A percentile compares a stretch with the other conserved stretches of the same genome.
phyloP scores from a whole-genome alignment of 2,113 vertebrate genomes.

The Picathartes gymnocephalus region DNA sequence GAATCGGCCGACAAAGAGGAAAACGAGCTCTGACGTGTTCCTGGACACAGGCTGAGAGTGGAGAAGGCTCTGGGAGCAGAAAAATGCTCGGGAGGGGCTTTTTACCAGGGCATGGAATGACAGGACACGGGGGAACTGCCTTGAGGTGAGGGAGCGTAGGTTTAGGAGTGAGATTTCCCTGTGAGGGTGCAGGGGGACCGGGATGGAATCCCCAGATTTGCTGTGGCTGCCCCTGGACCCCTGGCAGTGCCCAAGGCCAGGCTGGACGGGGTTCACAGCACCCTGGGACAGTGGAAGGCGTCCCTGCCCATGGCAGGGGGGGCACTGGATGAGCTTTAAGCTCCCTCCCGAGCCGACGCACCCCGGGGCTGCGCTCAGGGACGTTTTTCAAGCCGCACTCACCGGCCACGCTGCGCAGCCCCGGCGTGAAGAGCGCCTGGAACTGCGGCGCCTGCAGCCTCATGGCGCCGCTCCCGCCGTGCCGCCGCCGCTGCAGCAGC shows the following conservation, averaged over 20 bases:
- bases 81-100: background rate
- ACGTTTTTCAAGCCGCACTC: background rate
- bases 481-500: background rate
- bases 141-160: accelerated
- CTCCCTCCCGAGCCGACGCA: background rate
- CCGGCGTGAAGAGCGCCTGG: constrained; percentile 86
- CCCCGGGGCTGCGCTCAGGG: background rate
- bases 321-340: accelerated
- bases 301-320: background rate
- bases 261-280: background rate
- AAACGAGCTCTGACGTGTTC: accelerated
- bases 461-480: constrained; percentile 73
- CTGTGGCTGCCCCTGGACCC: background rate
- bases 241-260: background rate
- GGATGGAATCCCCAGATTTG: background rate
- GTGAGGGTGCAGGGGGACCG: accelerated
- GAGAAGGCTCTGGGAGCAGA: background rate
- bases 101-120: background rate
- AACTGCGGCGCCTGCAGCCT: constrained; percentile 86
- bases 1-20: accelerated
- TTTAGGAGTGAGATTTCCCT: background rate
- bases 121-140: background rate
- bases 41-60: background rate
- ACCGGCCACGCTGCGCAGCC: constrained; percentile 86
- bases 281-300: accelerated